phyloP scores from a whole-genome alignment of 2,113 vertebrate genomes.

The Erythrocercus mccallii region DNA sequence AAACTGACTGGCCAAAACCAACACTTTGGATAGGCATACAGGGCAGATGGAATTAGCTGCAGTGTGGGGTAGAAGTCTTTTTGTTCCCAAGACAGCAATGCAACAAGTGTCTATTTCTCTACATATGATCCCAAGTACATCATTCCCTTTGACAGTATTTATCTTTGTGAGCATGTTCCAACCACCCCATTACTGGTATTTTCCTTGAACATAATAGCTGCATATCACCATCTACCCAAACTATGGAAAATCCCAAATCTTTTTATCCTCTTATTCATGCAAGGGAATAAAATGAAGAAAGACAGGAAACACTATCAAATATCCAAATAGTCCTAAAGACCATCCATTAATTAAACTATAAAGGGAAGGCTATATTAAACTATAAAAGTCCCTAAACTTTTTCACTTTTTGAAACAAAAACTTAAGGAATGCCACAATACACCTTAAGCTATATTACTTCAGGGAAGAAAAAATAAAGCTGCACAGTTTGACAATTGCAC shows the following conservation, averaged over 20 bases:
- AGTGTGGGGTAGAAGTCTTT: fast-evolving
- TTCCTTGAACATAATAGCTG: not conserved
- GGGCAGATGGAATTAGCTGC: not conserved
- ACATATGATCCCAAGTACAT: not conserved
- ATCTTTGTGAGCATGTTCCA: not conserved
- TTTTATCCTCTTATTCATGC: not conserved
- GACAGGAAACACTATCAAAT: not conserved
- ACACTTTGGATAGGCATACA: not conserved
- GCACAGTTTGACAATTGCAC: not conserved
- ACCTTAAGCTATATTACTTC: not conserved
- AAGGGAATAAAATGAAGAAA: not conserved
- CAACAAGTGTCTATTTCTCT: not conserved
- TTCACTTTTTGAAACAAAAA: not conserved
- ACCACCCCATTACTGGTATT: not conserved
- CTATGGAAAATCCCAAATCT: not conserved
- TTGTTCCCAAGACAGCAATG: not conserved
- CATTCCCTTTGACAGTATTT: not conserved
- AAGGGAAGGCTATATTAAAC: too few species aligned
- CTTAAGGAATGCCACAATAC: not conserved
- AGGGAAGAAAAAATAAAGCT: not conserved
- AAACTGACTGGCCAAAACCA: not conserved
- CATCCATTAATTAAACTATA: not conserved
- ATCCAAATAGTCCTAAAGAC: not conserved
- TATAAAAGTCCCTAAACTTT: too few species aligned
- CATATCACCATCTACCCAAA: not conserved